These are phyloP conservation scores for Heliconius charithonia DNA, from an alignment of 2,888 invertebrate species.

Conservation along the genomic window DNA sequence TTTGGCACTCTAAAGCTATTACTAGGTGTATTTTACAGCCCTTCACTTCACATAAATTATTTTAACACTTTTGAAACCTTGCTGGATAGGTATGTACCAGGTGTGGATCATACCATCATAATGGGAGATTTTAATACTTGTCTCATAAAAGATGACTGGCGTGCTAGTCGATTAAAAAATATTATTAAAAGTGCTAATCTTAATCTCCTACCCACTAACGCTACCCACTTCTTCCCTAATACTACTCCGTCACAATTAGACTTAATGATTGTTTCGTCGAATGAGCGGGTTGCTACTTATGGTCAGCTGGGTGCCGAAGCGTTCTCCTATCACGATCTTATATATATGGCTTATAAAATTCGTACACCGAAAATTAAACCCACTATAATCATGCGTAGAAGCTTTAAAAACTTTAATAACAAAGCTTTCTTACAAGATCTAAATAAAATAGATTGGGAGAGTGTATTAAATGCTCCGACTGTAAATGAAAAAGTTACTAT, in stretches of 20 bases:
- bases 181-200: no score
- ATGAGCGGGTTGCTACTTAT: background rate
- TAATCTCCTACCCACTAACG: no score
- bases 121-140: slow-evolving; percentile 20
- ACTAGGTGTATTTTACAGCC: no score
- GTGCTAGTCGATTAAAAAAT: background rate
- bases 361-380: background rate
- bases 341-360: background rate
- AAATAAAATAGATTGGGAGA: no score
- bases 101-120: background rate
- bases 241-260: background rate
- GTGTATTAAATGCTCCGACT: no score
- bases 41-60: background rate
- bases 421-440: background rate
- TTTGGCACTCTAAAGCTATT: background rate
- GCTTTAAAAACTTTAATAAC: background rate
- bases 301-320: background rate
- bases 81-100: background rate
- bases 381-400: background rate
- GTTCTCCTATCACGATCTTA: background rate
- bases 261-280: background rate
- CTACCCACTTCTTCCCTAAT: background rate
- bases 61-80: slow-evolving; percentile 7
- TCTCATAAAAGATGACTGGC: slow-evolving; percentile 5
- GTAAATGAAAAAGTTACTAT: no score